Conservation (phyloP, 2,113 vertebrate genomes). For the Zonotrichia leucophrys region DNA sequence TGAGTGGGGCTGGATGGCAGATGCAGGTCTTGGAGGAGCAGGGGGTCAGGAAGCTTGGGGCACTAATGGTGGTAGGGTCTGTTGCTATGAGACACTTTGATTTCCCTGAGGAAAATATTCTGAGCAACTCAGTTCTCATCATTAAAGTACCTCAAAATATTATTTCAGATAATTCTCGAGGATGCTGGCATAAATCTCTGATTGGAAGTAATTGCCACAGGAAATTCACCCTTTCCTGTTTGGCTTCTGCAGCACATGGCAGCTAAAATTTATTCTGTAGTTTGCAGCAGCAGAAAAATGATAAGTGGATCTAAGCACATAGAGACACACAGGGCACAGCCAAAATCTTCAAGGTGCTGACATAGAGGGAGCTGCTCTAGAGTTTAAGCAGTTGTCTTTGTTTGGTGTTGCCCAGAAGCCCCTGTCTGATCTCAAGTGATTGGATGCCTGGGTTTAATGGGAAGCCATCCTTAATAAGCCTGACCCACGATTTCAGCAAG, state of each 20-base stretch:
- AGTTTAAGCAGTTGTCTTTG: not conserved
- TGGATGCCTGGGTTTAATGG: constrained; percentile 20
- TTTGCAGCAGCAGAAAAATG: not conserved
- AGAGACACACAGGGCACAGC: not conserved
- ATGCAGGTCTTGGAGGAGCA: not conserved
- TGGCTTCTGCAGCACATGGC: not conserved
- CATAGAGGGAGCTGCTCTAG: not conserved
- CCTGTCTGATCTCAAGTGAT: not conserved
- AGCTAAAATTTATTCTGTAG: not conserved
- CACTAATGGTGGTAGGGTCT: not conserved
- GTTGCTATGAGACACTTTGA: not conserved
- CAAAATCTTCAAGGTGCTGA: not conserved
- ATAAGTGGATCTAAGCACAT: not conserved
- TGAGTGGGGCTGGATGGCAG: not conserved
- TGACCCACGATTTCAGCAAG: not conserved
- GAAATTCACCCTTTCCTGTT: not conserved
- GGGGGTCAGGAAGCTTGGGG: not conserved
- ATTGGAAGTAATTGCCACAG: not conserved
- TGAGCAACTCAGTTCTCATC: not conserved
- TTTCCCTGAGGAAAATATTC: not conserved
- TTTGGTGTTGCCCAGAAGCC: not conserved
- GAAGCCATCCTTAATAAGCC: not conserved
- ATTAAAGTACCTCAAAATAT: not conserved
- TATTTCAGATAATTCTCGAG: not conserved
- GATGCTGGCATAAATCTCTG: not conserved